A percentile compares a stretch with the other conserved stretches of the same genome.
These are phyloP conservation scores for Microcebus tavaratra DNA, from an alignment of 2,113 vertebrate genomes.

Conservation along the genomic window DNA sequence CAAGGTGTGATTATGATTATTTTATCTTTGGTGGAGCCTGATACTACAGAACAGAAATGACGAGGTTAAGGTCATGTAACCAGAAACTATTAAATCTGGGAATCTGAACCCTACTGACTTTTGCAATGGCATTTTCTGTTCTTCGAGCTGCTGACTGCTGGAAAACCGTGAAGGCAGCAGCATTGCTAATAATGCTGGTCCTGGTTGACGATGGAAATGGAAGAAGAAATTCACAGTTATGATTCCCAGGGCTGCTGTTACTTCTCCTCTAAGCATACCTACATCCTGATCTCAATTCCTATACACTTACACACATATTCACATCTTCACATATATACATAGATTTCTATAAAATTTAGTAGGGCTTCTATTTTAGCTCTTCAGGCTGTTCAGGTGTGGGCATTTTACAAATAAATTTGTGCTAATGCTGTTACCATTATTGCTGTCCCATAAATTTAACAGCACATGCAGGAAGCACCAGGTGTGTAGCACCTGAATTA, in stretches of 20 bases:
- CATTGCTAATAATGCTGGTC: neutral
- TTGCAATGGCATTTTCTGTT: neutral
- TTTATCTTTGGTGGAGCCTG: neutral
- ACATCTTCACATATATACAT: neutral
- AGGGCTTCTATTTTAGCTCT: constrained; percentile 60
- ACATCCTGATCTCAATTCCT: neutral
- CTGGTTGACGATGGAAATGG: neutral
- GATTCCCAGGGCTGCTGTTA: constrained; percentile 52
- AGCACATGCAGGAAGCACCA: neutral
- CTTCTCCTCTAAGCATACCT: neutral
- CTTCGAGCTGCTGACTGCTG: constrained; percentile 15
- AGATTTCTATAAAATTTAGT: constrained; percentile 59
- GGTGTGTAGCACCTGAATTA: constrained; percentile 63
- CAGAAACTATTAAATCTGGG: neutral
- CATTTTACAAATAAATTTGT: constrained; percentile 65
- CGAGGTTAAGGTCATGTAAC: neutral
- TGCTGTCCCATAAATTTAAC: constrained; percentile 56
- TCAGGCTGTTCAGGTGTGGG: constrained; percentile 48
- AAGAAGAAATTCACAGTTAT: constrained; percentile 40
- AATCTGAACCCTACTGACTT: neutral
- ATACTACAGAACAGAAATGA: neutral
- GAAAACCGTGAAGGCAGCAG: neutral
- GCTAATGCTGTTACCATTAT: constrained; percentile 60
- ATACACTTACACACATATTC: neutral
- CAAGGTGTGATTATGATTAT: neutral